phyloP scores from a whole-genome alignment of 2,113 vertebrate genomes.

The Syrmaticus mikado region DNA sequence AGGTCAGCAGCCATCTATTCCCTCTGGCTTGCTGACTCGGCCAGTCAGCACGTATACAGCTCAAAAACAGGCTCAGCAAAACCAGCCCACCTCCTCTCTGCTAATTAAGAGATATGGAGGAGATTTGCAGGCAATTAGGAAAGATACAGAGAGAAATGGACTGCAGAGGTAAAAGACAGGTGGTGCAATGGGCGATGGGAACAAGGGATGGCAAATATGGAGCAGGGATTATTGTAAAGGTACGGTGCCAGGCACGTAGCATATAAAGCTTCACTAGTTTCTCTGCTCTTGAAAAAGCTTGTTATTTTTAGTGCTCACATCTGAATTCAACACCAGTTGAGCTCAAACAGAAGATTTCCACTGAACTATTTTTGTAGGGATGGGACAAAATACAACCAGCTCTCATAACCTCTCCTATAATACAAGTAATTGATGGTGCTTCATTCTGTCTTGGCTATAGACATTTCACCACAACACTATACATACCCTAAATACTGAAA shows the following conservation, averaged over 20 bases:
- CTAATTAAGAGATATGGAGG: constrained; percentile 14
- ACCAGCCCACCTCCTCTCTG: background rate
- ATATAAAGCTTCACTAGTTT: constrained; percentile 31
- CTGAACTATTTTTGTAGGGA: constrained; percentile 50
- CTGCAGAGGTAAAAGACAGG: background rate
- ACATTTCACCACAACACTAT: background rate
- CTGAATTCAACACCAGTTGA: constrained; percentile 36
- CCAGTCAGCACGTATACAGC: background rate
- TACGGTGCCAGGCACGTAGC: background rate
- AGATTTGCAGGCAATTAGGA: constrained; percentile 16
- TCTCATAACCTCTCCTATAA: background rate
- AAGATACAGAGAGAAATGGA: constrained; percentile 21
- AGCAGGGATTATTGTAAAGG: background rate
- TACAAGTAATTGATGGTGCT: background rate
- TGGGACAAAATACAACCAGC: constrained; percentile 9
- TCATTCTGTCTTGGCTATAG: background rate
- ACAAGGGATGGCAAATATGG: background rate
- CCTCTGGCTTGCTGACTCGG: background rate
- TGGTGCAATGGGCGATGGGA: background rate
- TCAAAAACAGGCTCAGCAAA: constrained; percentile 43
- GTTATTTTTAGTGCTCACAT: constrained; percentile 57
- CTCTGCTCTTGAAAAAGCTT: constrained; percentile 41
- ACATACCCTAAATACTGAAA: background rate
- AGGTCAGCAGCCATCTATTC: constrained; percentile 62
- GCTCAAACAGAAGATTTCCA: constrained; percentile 43